Base-by-base conservation (phyloP, 2,888 invertebrate genomes). In the Drosophila atripex region DNA sequence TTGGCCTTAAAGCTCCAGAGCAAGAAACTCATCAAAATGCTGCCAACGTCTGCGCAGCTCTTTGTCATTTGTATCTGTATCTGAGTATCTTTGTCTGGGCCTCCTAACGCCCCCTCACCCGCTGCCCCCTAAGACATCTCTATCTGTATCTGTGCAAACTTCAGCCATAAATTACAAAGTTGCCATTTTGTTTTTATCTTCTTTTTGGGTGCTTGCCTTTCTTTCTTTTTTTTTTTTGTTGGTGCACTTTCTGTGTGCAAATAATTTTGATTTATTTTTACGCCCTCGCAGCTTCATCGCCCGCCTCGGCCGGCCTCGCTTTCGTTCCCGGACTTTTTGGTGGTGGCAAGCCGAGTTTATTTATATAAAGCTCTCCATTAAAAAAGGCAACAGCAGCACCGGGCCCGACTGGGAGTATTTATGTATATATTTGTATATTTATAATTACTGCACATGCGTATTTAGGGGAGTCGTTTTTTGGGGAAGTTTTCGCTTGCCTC, bases 361-460 rank as follows among this genome's bases (percentile, higher is more conserved):
- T 86, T 88, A 80, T 86, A 84, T 74, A 85, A 88, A 86, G 88
- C 85, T 88, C 85, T 85, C 85, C 88, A 88, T 88, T 88, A 88
- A 88, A 85, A 87, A 87, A 72, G 66, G 72, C 73, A 64, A 39
- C 69, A 71, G 65, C 58, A 56, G 63, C 54, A 57, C 30, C 63
- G 58, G 65, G 54, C 73, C 52, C 43, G 43, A 45, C 63, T 63
- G 45, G 30, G 30, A 83, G 86, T 86, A 80, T 83, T 77, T 76
- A 78, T 80, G 77, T 80, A 76, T 88, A 76, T 87, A 70, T 70
- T 70, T 70, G 69, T 70, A 70, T 71, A 82, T 90, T 90, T 89
- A 90, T 90, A 90, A 90, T 90, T 89, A 90, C 89, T 90, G 89
- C 89, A 90, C 89, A 90, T 90, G 89, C 89, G 89, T 89, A 89